Conservation (phyloP, 1,140 invertebrate genomes). For the Diorhabda carinulata region DNA sequence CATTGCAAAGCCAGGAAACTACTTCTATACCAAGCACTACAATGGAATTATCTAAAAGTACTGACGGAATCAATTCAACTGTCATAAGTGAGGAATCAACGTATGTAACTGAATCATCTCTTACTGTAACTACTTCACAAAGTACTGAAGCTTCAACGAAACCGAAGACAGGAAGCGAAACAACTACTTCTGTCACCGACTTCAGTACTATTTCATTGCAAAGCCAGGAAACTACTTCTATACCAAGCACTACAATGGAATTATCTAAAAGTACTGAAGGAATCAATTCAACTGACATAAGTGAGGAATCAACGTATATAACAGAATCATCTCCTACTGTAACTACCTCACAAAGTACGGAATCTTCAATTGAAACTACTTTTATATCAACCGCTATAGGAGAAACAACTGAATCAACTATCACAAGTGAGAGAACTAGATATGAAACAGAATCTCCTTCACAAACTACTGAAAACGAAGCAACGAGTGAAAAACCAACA, state of each 20-base stretch:
- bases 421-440: neutral
- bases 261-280: neutral
- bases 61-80: neutral
- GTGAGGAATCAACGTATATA: neutral
- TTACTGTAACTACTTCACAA: neutral
- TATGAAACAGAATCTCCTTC: neutral
- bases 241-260: neutral
- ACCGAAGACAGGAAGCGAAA: neutral
- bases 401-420: neutral
- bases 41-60: neutral
- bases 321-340: neutral
- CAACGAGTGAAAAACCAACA: neutral
- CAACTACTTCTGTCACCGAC: neutral
- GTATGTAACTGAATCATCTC: neutral
- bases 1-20: no score
- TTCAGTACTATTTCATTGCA: neutral
- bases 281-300: neutral
- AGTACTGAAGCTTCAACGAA: neutral
- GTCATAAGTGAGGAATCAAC: neutral
- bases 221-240: neutral
- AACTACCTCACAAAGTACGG: neutral
- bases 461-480: neutral
- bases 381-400: neutral
- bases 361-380: neutral
- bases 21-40: neutral